Evolutionary conservation across 1,140 invertebrate species (phyloP).

Genomic region (Musca vetustissima): DNA sequence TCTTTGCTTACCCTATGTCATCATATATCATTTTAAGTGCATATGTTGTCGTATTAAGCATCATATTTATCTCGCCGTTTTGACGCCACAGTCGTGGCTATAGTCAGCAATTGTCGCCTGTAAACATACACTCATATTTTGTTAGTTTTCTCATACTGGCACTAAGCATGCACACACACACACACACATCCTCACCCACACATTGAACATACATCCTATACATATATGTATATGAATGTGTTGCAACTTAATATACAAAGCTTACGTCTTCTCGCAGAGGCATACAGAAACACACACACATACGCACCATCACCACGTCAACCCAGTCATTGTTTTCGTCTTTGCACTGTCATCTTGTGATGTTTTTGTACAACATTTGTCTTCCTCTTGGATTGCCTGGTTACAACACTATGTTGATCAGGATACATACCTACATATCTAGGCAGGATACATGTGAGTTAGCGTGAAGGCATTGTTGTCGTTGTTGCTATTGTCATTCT

Average conservation of each 20-base stretch:
- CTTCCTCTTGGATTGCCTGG: not conserved
- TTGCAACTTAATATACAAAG: not conserved
- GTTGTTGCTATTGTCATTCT: slow-evolving; percentile 11
- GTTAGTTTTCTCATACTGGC: too few species aligned
- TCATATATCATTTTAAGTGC: slow-evolving; percentile 24
- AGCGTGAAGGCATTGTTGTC: not conserved
- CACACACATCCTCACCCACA: not conserved
- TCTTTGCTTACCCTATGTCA: slow-evolving; percentile 13
- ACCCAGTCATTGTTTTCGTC: slow-evolving; percentile 1
- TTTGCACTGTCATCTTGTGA: not conserved
- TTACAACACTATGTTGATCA: not conserved
- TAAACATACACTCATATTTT: slow-evolving; percentile 1
- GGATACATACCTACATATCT: not conserved
- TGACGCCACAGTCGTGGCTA: slow-evolving; percentile 16
- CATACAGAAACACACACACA: not conserved
- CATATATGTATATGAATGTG: not conserved
- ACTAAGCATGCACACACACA: too few species aligned
- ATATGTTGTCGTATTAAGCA: slow-evolving; percentile 23
- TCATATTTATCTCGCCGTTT: slow-evolving; percentile 21
- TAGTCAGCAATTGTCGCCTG: slow-evolving; percentile 4
- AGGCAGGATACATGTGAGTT: not conserved
- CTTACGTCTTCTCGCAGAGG: not conserved
- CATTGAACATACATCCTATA: too few species aligned
- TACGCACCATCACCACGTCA: too few species aligned
- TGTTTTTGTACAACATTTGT: slow-evolving; percentile 4